A percentile compares a stretch with the other conserved stretches of the same genome.
Evolutionary conservation across 2,888 invertebrate species (phyloP).

Genomic region (Sarcophaga variegata): DNA sequence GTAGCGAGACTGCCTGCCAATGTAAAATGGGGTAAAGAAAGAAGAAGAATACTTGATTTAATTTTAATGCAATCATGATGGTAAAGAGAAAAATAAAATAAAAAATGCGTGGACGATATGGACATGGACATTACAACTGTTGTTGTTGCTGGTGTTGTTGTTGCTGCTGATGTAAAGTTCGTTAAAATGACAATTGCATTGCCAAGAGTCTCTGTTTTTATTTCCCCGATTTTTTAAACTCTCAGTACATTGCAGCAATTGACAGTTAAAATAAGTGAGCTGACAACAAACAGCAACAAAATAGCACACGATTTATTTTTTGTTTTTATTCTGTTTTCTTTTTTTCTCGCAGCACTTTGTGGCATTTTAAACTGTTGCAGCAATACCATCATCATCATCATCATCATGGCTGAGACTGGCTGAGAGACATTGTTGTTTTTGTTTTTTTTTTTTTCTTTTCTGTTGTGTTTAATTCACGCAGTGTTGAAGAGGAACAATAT

Average conservation of each 20-base stretch:
- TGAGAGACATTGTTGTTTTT: slow-evolving; percentile 12
- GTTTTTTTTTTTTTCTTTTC: background rate
- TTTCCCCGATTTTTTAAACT: background rate
- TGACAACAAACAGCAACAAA: slow-evolving; percentile 17
- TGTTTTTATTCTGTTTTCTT: background rate
- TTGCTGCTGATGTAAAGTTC: slow-evolving; percentile 41
- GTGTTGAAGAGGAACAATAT: slow-evolving; percentile 46
- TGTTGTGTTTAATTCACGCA: slow-evolving; percentile 52
- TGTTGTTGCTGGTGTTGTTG: background rate
- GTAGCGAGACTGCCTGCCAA: background rate
- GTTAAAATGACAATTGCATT: slow-evolving; percentile 66
- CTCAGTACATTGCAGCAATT: slow-evolving; percentile 49
- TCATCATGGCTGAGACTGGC: slow-evolving; percentile 41
- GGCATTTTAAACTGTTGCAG: slow-evolving; percentile 27
- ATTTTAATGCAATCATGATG: slow-evolving; percentile 31
- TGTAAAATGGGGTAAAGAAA: background rate
- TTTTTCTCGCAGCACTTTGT: background rate
- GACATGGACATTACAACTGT: background rate
- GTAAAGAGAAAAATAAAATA: background rate
- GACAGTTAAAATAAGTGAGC: slow-evolving; percentile 59
- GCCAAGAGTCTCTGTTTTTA: background rate
- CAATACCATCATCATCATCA: slow-evolving; percentile 22
- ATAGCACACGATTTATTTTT: slow-evolving; percentile 42
- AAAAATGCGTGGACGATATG: slow-evolving; percentile 53
- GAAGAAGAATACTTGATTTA: slow-evolving; percentile 8